Conservation (phyloP, 2,113 vertebrate genomes). For the Puma concolor region DNA sequence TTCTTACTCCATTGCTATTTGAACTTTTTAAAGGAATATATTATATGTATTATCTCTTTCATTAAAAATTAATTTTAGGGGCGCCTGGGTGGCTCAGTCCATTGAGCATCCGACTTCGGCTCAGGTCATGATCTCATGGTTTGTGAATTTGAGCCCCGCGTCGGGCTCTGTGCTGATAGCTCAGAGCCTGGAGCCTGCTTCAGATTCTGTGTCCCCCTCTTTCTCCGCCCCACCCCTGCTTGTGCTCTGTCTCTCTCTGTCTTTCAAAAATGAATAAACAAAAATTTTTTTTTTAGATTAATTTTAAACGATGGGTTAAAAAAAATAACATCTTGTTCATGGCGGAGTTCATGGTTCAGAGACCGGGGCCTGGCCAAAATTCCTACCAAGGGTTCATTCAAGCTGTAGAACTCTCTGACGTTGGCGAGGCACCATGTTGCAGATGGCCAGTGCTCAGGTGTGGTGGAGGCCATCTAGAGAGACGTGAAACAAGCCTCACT, state of each 20-base stretch:
- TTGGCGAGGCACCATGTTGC: background rate
- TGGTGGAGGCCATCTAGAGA: background rate
- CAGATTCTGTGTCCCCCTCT: too few species aligned
- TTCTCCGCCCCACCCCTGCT: too few species aligned
- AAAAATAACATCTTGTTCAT: background rate
- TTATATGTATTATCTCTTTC: background rate
- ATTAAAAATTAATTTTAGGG: background rate
- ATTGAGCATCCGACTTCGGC: too few species aligned
- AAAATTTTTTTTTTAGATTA: background rate
- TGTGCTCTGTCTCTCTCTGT: too few species aligned
- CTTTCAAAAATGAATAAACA: too few species aligned
- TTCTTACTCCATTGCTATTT: background rate
- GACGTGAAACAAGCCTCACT: accelerated
- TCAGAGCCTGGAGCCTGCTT: too few species aligned
- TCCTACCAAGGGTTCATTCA: background rate
- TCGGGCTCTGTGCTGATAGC: too few species aligned
- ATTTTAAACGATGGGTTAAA: background rate
- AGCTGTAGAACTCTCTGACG: background rate
- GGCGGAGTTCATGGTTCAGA: background rate
- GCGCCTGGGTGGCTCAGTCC: too few species aligned
- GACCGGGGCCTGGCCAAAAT: background rate
- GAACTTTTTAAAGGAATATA: background rate
- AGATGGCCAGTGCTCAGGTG: accelerated
- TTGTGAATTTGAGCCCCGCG: too few species aligned
- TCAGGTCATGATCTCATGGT: too few species aligned